Evolutionary conservation across 2,888 invertebrate species (phyloP).

Genomic region (Drosophila picticornis): DNA sequence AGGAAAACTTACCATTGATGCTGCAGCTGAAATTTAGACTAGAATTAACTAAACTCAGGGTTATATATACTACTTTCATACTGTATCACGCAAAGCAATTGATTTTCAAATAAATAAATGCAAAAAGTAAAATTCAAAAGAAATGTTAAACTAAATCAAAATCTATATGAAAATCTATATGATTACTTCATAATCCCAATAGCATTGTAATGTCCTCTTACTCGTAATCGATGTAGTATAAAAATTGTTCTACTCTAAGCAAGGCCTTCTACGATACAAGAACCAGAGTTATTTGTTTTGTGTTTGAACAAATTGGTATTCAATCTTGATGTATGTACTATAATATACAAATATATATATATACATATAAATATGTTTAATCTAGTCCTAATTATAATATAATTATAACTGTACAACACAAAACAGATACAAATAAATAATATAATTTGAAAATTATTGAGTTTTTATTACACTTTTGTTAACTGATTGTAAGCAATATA

Average conservation of each 20-base stretch:
- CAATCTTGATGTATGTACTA: constrained; percentile 65
- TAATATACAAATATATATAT: constrained; percentile 19
- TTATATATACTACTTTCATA: constrained; percentile 45
- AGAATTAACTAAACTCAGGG: constrained; percentile 75
- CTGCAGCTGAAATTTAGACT: constrained; percentile 57
- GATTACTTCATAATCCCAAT: constrained; percentile 18
- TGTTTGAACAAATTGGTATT: constrained; percentile 62
- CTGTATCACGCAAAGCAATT: constrained; percentile 45
- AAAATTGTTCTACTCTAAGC: constrained; percentile 48
- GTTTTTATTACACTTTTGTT: constrained; percentile 2
- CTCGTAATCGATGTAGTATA: constrained; percentile 48
- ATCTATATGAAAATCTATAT: constrained; percentile 35
- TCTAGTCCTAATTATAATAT: constrained; percentile 79
- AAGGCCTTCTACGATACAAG: constrained; percentile 50
- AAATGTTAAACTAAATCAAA: constrained; percentile 60
- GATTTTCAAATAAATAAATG: constrained; percentile 31
- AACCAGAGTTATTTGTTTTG: constrained; percentile 55
- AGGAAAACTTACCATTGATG: constrained; percentile 24
- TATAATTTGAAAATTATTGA: constrained; percentile 50
- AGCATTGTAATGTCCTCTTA: constrained; percentile 32
- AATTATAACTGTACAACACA: constrained; percentile 71
- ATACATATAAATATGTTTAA: constrained; percentile 42
- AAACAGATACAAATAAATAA: constrained; percentile 63
- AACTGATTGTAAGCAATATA: neutral
- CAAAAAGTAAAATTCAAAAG: constrained; percentile 34